Base-by-base conservation (phyloP, 1,140 invertebrate species). In the Tribolium madens region DNA sequence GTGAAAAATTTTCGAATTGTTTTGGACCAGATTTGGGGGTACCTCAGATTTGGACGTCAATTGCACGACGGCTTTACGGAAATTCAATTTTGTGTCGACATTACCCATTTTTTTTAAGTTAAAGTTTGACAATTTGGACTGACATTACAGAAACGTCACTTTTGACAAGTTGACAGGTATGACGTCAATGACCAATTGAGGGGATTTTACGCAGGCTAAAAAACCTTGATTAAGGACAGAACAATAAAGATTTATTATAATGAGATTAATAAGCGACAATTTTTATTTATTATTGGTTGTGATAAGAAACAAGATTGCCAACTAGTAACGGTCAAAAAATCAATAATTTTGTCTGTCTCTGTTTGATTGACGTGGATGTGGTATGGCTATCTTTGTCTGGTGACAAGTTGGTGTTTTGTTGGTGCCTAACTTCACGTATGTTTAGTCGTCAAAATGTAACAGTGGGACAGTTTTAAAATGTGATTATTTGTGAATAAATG, bases 61-160 rank as follows among this genome's bases (percentile, higher is more conserved):
- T 85, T 99, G 96, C 68, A 99, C 94, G 68, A 99, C 97, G 81
- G 97, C 97, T 89, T 98, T 98, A 76, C 97, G 91, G 89, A 98
- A 99, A 88, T 97, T 98, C 70, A 98, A 88, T 89, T 99, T 99
- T 47, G 97, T 98, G 86, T 99, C 97, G 42, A 95, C 92, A 89
- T 98, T 99, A 82, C 98, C 98, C 98, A 99, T 99, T 84, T 88
- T 85, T 76, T 18, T 64, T 64, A 14, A 13, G 13, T 5, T 6
- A 33, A 18, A 13, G 17, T 64, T 64, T 64, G 57, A 64, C 57
- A 64, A 31, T 14, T 64, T 6, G 26, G 10, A 64, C 10, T 64
- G 57, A 64, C 57, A 64, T 64, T 64, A 60, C 26, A n/a, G 12
- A 12, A 14, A 64, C 57, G 57, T 64, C 57, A 64, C 57, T 64